Evolutionary conservation across 2,888 invertebrate species (phyloP), one percentile per base, ranked within the genome.

Genomic region (Lasioglossum marginatum): DNA sequence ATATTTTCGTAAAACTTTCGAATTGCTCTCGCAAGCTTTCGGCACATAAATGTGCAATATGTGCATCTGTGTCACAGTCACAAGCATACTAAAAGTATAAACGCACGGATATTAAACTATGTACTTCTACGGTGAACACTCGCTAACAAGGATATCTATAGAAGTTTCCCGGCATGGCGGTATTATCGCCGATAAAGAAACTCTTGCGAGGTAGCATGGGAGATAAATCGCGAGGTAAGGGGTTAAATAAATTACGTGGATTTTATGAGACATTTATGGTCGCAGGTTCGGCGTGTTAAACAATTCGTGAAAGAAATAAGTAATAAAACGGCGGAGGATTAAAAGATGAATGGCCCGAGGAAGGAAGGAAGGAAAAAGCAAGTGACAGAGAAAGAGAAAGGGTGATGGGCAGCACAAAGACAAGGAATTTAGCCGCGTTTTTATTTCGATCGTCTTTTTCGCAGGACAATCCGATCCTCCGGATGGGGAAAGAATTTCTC

Each of bases 401-500:
- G 27, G 12, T 12, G 60, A 14, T 12, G 12, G n/a, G 12, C 31
- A 16, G 60, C 70, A 2, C n/a, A 45, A 79, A 10, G 34, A 34
- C 43, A 8, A 12, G 48, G 40, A 48, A 43, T 66, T 34, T 23
- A 16, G 27, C 19, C 16, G 45, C 37, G 37, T 79, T 79, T 73
- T 79, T 73, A 63, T 73, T 79, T 72, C 57, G 43, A 73, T 31
- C 60, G 40, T 71, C 37, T 37, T 71, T 71, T 57, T 78, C 72
- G 60, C 12, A 19, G 34, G 12, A 45, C 66, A 48, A 48, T 75
- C 45, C 68, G 63, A 60, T 70, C 45, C 70, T 48, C 23, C 34
- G 40, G 71, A 57, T 16, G 71, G 66, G 23, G 10, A 37, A 57
- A 68, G 72, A 83, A 83, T 79, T 72, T 40, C 66, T 63, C 63